These are phyloP conservation scores for Coelogynopora nodosa DNA, from an alignment of 2,888 invertebrate species.

Conservation along the genomic window DNA sequence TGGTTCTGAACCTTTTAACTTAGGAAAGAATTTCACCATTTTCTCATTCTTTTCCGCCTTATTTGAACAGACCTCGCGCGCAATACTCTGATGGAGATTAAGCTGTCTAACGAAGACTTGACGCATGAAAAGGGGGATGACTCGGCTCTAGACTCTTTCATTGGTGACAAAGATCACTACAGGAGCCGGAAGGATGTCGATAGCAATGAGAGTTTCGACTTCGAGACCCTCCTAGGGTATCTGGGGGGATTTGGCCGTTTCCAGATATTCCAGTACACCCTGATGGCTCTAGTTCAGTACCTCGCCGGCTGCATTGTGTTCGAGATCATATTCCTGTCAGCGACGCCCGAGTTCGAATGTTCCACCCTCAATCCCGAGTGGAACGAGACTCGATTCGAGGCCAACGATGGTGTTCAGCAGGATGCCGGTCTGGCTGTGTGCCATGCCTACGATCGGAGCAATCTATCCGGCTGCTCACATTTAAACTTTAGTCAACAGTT, in stretches of 20 bases:
- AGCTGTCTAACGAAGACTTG: too few relatives aligned
- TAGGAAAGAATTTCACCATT: too few relatives aligned
- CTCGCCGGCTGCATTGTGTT: neutral
- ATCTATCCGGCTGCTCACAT: neutral
- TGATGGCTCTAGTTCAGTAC: neutral
- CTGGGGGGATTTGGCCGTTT: neutral
- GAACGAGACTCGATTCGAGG: neutral
- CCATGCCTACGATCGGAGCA: neutral
- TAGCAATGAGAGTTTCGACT: slow-evolving; percentile 14
- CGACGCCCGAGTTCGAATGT: neutral
- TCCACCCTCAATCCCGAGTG: neutral
- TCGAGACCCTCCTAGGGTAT: neutral
- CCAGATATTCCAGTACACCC: neutral
- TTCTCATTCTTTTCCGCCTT: too few relatives aligned
- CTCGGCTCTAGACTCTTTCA: too few relatives aligned
- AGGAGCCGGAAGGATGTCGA: too few relatives aligned
- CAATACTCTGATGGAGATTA: too few relatives aligned
- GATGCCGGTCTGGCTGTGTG: neutral
- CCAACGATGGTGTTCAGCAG: neutral
- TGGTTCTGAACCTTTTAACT: too few relatives aligned
- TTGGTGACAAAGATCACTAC: too few relatives aligned
- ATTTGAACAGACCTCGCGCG: too few relatives aligned
- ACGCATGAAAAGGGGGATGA: too few relatives aligned
- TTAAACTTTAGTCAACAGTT: neutral
- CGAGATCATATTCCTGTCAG: neutral